Conservation (phyloP, 2,888 invertebrate species). For the Steinernema scapterisci region DNA sequence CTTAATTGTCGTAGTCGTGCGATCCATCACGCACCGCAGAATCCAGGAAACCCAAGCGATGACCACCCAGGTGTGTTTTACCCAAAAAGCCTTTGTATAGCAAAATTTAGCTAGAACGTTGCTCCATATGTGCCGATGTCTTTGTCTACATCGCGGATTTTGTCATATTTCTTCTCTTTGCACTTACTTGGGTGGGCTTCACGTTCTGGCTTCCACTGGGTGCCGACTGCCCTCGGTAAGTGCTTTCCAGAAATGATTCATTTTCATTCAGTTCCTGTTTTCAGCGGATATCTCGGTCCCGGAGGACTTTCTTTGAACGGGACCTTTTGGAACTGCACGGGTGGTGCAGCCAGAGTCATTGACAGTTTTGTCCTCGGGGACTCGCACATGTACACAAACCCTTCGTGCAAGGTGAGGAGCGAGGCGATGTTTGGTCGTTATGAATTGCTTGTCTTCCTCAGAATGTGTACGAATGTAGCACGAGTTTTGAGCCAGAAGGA, state of each 20-base stretch:
- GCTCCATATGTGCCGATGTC: conserved; percentile 2
- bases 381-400: not conserved
- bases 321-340: conserved; percentile 9
- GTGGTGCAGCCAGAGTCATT: not conserved
- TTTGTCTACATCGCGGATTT: conserved; percentile 27
- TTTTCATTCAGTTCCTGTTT: not conserved
- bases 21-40: conserved; percentile 12
- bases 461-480: conserved; percentile 8
- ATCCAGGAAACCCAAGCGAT: conserved; percentile 27
- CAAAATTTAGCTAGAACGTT: not conserved
- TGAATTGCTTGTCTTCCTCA: not conserved
- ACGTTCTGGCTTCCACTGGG: conserved; percentile 23
- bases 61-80: not conserved
- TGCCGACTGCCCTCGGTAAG: not conserved
- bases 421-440: too few species aligned
- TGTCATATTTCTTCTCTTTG: not conserved
- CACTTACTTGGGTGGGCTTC: conserved; percentile 1
- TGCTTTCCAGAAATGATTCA: not conserved
- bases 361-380: conserved; percentile 19
- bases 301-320: not conserved
- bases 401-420: conserved; percentile 8
- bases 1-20: not conserved
- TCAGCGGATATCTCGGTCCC: conserved; percentile 5
- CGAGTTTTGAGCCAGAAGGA: conserved; percentile 25
- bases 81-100: not conserved